Base-by-base conservation (phyloP, 2,888 invertebrate species). In the Rhagophthalmus giganteus region DNA sequence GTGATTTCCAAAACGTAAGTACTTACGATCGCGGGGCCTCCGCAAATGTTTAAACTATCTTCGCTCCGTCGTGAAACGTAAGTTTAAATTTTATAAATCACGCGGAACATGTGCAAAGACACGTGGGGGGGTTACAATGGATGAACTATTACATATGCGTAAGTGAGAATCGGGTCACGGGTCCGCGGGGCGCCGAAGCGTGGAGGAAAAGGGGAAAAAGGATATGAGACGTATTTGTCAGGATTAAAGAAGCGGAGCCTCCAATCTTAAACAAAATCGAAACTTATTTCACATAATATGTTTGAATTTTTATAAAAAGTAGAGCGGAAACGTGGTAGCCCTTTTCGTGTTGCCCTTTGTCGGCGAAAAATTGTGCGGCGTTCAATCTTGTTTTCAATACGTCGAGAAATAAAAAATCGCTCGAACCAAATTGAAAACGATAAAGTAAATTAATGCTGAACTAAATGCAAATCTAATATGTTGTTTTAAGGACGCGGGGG, bases 121-220 rank as follows among this genome's bases (percentile, higher is more conserved):
- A 57, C 59, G 59, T 57, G 59, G 57, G n/a, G n/a, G 59, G 58
- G 59, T 45, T 57, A 57, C 54, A 44, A 57, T 57, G 49, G 54
- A 57, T 55, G 55, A 55, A 49, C 55, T 51, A 53, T 57, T 59
- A 57, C n/a, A n/a, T 44, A 27, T 26, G 24, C 31, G 54, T 48
- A 50, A 50, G 48, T 47, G 51, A 51, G 50, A 46, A 49, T 47
- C 49, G 54, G 58, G 57, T 60, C 57, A 53, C 34, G 52, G 59
- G 55, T 59, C 37, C 56, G 50, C 58, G 45, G 35, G 52, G 47
- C 51, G 55, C 45, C 54, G 53, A 38, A 50, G 15, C 10, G 11
- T 16, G 11, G 20, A 34, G 11, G 34, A 34, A 34, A 33, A 34
- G 30, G 16, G 24, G 24, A 16, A 13, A 13, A 10, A 13, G 4